These are phyloP conservation scores for Probaryconus sp. DNA, from an alignment of 1,140 invertebrate species.

Conservation along the genomic window DNA sequence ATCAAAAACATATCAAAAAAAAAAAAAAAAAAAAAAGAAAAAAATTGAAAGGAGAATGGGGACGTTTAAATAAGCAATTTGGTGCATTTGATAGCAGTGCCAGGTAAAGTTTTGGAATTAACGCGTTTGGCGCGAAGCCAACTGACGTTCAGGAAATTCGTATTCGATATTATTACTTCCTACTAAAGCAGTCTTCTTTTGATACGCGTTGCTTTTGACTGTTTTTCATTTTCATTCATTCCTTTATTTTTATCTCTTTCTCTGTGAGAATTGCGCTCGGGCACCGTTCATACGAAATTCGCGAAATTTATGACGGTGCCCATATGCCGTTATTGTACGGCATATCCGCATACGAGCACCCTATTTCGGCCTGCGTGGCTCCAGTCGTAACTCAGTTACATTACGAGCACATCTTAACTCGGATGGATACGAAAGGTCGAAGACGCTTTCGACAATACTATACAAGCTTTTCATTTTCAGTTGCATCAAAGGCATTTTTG, in stretches of 20 bases:
- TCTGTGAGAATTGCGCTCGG: constrained; percentile 9
- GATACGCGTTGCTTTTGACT: constrained; percentile 19
- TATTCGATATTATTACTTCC: constrained; percentile 53
- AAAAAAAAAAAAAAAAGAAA: constrained; percentile 48
- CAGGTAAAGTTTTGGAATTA: constrained; percentile 53
- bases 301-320: constrained; percentile 47
- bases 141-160: constrained; percentile 40
- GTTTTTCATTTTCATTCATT: constrained; percentile 3
- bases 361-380: constrained; percentile 25
- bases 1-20: constrained; percentile 45
- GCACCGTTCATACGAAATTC: constrained; percentile 22
- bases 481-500: constrained; percentile 44
- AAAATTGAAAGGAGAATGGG: constrained; percentile 49
- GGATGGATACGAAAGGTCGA: constrained; percentile 27
- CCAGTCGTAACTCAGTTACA: constrained; percentile 50
- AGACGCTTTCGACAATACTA: constrained; percentile 31
- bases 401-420: constrained; percentile 51
- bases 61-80: constrained; percentile 55
- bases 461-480: constrained; percentile 35
- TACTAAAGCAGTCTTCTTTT: constrained; percentile 30
- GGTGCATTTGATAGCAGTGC: constrained; percentile 44
- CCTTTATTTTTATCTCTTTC: background rate
- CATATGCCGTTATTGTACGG: constrained; percentile 41
- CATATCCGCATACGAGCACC: constrained; percentile 42
- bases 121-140: constrained; percentile 47